Percentiles rank a stretch among this genome's conserved stretches.
These are phyloP conservation scores for Anguilla pacifica DNA, from an alignment of 2,797 vertebrate genomes.

Conservation along the genomic window DNA sequence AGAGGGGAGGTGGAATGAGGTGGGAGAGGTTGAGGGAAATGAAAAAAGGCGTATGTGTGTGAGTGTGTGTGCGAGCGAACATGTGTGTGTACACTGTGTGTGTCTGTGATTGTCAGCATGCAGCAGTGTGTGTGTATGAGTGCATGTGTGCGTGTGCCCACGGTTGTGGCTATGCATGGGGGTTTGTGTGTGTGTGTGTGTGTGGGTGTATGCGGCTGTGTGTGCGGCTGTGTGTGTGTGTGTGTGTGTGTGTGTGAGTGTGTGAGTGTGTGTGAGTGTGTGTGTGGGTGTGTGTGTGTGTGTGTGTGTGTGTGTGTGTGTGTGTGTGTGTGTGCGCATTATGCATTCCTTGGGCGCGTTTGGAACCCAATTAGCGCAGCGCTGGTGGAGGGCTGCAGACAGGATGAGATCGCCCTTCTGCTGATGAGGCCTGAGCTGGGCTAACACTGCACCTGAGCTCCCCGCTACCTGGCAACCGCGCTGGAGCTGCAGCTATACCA, in stretches of 20 bases:
- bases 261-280: constrained; percentile 51
- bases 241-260: constrained; percentile 5
- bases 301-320: constrained; percentile 9
- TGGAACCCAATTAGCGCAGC: constrained; percentile 99
- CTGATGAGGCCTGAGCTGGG: background rate
- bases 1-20: constrained; percentile 69
- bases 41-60: constrained; percentile 57
- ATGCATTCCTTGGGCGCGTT: constrained; percentile 88
- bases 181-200: background rate
- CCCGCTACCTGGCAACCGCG: background rate
- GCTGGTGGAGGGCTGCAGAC: constrained; percentile 72
- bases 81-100: too few species aligned
- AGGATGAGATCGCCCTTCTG: background rate
- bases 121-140: too few species aligned
- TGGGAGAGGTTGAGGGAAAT: constrained; percentile 61
- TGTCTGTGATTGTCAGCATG: constrained; percentile 27
- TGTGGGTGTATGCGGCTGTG: background rate
- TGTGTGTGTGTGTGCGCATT: constrained; percentile 73
- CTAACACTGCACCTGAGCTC: background rate
- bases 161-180: too few species aligned
- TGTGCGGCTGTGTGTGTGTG: background rate
- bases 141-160: too few species aligned
- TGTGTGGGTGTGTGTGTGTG: constrained; percentile 20
- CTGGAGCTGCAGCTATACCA: constrained; percentile 96
- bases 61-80: constrained; percentile 50